phyloP scores from a whole-genome alignment of 2,888 invertebrate species.

The Chironomus riparius region DNA sequence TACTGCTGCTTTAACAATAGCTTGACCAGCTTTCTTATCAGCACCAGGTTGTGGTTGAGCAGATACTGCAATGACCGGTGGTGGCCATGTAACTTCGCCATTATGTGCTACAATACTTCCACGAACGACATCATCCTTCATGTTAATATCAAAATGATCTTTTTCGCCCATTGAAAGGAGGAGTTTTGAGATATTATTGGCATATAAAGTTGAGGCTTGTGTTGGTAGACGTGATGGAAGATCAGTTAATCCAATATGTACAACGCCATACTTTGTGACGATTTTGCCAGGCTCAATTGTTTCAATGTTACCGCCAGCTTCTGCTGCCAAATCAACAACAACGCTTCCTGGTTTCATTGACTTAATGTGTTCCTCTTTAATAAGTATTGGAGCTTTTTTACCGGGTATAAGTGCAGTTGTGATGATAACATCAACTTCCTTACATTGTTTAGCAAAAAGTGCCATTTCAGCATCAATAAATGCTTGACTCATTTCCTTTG shows the following conservation, averaged over 20 bases:
- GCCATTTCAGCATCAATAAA: slow-evolving; percentile 80
- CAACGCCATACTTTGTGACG: slow-evolving; percentile 65
- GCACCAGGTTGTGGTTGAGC: slow-evolving; percentile 40
- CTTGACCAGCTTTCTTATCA: slow-evolving; percentile 35
- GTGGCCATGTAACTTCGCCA: slow-evolving; percentile 71
- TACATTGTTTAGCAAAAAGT: slow-evolving; percentile 75
- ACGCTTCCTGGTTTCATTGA: slow-evolving; percentile 82
- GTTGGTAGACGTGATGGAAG: slow-evolving; percentile 76
- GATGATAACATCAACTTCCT: slow-evolving; percentile 77
- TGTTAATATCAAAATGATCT: slow-evolving; percentile 68
- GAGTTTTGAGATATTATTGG: slow-evolving; percentile 85
- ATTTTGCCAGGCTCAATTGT: slow-evolving; percentile 72
- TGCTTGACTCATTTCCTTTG: slow-evolving; percentile 78
- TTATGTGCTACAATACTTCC: slow-evolving; percentile 70
- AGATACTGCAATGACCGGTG: slow-evolving; percentile 55
- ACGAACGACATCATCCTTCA: slow-evolving; percentile 78
- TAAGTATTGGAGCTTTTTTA: slow-evolving; percentile 61
- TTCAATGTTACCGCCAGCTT: slow-evolving; percentile 78
- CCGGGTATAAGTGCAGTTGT: slow-evolving; percentile 87
- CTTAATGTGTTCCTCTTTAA: slow-evolving; percentile 31
- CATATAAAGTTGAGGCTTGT: slow-evolving; percentile 77
- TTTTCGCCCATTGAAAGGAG: slow-evolving; percentile 51
- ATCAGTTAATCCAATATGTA: slow-evolving; percentile 78
- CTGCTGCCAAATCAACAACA: slow-evolving; percentile 80
- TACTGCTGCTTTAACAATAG: slow-evolving; percentile 41